Percentiles rank a stretch among this genome's conserved stretches.
phyloP scores from a whole-genome alignment of 2,888 invertebrate species.

The Chloromyia formosa region DNA sequence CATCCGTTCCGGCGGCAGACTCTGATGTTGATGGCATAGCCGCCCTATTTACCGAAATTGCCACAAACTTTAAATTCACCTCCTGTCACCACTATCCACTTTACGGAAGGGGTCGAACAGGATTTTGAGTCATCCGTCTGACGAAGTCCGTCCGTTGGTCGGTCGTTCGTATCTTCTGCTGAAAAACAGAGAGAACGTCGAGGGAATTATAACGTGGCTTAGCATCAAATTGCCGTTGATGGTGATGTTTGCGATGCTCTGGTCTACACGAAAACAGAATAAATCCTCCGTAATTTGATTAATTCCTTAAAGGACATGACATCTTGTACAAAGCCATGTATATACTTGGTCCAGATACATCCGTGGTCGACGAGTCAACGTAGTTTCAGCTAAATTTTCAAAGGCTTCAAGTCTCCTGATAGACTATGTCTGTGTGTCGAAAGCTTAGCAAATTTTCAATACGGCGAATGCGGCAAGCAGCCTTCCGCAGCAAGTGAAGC shows the following conservation, averaged over 20 bases:
- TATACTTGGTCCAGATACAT: neutral
- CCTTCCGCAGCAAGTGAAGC: slow-evolving; percentile 20
- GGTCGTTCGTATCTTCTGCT: neutral
- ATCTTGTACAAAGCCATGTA: slow-evolving; percentile 25
- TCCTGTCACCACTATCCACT: no score
- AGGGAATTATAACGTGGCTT: slow-evolving; percentile 38
- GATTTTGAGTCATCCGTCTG: neutral
- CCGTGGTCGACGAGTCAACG: no score
- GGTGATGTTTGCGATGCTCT: slow-evolving; percentile 32
- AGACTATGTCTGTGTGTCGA: slow-evolving; percentile 13
- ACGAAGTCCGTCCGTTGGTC: neutral
- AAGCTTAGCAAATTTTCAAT: slow-evolving; percentile 12
- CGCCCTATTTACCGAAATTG: neutral
- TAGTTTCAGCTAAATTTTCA: no score
- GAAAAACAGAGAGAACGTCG: neutral
- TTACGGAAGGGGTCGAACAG: neutral
- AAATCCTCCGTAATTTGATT: slow-evolving; percentile 44
- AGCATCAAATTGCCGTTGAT: slow-evolving; percentile 38
- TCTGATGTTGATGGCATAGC: neutral
- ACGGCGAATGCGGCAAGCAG: neutral
- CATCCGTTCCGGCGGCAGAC: neutral
- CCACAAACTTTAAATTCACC: slow-evolving; percentile 23
- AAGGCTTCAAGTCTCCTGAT: neutral
- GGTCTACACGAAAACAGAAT: slow-evolving; percentile 42
- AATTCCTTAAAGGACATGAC: slow-evolving; percentile 42